Conservation (phyloP, 2,113 vertebrate genomes). For the Ancistrus triradiatus region DNA sequence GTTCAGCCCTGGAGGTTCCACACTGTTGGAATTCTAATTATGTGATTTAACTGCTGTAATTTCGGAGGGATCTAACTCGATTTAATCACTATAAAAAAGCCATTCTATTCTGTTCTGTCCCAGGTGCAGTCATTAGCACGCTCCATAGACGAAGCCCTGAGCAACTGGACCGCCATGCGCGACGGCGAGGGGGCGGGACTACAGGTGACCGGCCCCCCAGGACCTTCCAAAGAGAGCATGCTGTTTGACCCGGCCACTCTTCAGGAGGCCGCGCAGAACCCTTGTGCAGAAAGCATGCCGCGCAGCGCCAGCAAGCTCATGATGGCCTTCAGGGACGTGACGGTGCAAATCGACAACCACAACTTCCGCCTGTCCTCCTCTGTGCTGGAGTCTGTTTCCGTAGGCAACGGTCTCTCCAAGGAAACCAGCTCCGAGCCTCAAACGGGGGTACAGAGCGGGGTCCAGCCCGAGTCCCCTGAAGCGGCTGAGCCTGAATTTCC, state of each 20-base stretch:
- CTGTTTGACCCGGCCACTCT: constrained; percentile 63
- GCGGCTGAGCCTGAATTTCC: constrained; percentile 62
- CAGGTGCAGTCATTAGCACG: constrained; percentile 95
- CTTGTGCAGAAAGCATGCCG: constrained; percentile 66
- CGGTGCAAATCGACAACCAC: constrained; percentile 93
- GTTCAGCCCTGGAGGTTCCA: no score
- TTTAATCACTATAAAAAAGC: no score
- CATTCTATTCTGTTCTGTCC: not conserved
- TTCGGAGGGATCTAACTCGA: no score
- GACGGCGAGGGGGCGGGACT: constrained; percentile 67
- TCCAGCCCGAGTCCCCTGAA: constrained; percentile 18
- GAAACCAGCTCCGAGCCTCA: constrained; percentile 49
- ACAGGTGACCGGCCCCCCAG: not conserved
- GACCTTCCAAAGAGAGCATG: constrained; percentile 61
- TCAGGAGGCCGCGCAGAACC: constrained; percentile 70
- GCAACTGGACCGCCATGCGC: constrained; percentile 78
- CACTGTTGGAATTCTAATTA: no score
- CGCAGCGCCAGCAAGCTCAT: constrained; percentile 90
- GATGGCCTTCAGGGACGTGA: constrained; percentile 97
- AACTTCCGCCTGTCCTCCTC: constrained; percentile 94
- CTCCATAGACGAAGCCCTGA: constrained; percentile 95
- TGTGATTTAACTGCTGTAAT: no score
- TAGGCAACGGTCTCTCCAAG: constrained; percentile 77
- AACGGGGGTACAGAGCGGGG: constrained; percentile 41
- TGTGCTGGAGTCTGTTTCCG: constrained; percentile 74